These are phyloP conservation scores for Euura saliciscinereae DNA, from an alignment of 1,140 invertebrate genomes.

Conservation along the genomic window DNA sequence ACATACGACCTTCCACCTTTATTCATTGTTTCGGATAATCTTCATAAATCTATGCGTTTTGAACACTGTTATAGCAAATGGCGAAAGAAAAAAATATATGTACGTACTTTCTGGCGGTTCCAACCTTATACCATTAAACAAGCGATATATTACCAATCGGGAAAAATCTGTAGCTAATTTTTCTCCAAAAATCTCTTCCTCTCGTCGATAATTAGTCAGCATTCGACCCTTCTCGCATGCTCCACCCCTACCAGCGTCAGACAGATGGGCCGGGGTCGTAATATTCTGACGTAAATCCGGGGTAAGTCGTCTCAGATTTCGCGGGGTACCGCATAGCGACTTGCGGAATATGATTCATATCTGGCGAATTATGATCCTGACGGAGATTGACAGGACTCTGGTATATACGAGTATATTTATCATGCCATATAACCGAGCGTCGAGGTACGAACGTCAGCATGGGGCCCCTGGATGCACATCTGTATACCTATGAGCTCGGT, in stretches of 20 bases:
- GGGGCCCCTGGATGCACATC: background rate
- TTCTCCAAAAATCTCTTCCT: background rate
- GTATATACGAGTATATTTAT: background rate
- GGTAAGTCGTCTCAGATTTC: constrained; percentile 41
- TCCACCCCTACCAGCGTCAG: background rate
- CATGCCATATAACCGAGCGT: background rate
- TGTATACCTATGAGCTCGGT: background rate
- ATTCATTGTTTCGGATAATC: no score
- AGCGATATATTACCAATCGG: no score
- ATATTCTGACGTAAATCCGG: constrained; percentile 42
- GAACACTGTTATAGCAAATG: no score
- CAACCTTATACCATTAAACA: no score
- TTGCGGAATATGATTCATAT: background rate
- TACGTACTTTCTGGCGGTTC: no score
- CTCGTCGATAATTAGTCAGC: constrained; percentile 34
- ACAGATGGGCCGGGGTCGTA: constrained; percentile 30
- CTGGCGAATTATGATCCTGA: constrained; percentile 3
- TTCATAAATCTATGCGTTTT: no score
- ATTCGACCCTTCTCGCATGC: constrained; percentile 13
- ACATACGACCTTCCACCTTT: no score
- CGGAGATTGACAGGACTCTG: background rate
- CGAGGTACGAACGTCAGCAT: background rate
- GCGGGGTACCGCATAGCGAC: constrained; percentile 9
- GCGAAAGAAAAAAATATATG: no score
- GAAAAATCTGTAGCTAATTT: no score